A percentile compares a stretch with the other conserved stretches of the same genome.
Conservation (phyloP, 2,113 vertebrate species). For the Microcebus griseorufus region DNA sequence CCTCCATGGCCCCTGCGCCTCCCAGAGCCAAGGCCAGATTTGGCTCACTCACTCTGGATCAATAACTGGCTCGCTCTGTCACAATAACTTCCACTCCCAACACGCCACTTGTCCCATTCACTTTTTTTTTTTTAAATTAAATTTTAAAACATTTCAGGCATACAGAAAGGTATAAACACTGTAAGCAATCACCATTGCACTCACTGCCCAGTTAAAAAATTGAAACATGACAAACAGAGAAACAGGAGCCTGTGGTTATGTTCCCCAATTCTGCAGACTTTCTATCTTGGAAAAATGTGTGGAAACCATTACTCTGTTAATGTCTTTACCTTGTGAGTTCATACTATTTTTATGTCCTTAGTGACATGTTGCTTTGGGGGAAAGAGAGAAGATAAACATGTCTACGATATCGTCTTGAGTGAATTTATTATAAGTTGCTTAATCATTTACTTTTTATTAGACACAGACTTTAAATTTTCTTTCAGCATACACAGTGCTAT, state of each 20-base stretch:
- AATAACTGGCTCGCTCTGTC: background rate
- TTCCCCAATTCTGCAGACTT: background rate
- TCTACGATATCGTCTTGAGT: background rate
- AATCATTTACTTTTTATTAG: background rate
- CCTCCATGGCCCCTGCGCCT: background rate
- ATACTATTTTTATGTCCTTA: background rate
- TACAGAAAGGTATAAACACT: background rate
- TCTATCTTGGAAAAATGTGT: background rate
- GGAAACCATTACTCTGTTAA: background rate
- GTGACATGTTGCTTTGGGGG: background rate
- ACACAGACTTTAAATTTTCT: background rate
- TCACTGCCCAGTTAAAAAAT: background rate
- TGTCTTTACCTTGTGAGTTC: background rate
- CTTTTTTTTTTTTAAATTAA: background rate
- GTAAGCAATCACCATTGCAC: background rate
- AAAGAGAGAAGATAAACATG: background rate
- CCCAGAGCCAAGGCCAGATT: background rate
- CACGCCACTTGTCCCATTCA: background rate
- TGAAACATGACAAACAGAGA: background rate
- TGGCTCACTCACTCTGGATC: background rate
- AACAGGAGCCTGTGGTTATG: background rate
- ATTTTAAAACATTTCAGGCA: background rate
- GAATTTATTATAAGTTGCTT: background rate
- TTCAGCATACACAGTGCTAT: background rate
- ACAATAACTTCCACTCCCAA: background rate